Conservation (phyloP, 2,797 vertebrate species). For the Mus caroli region DNA sequence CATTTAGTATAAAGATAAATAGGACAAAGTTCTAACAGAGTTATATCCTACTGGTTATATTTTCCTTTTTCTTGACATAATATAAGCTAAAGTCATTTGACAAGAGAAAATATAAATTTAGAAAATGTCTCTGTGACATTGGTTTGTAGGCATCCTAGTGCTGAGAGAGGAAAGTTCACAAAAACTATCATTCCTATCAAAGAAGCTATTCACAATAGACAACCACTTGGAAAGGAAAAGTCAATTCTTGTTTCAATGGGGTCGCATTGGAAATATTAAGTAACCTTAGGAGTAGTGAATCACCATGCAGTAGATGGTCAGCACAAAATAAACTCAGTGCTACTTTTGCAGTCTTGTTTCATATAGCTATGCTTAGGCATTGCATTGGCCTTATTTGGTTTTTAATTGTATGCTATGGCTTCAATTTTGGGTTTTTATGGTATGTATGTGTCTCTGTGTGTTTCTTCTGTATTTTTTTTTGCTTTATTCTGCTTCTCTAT, state of each 20-base stretch:
- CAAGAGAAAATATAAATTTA: not conserved
- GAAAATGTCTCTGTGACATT: not conserved
- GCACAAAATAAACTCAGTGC: too few species aligned
- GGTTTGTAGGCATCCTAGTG: not conserved
- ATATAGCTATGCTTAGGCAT: not conserved
- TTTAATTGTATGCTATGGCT: not conserved
- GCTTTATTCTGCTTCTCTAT: not conserved
- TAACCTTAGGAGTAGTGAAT: not conserved
- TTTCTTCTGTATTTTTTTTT: not conserved
- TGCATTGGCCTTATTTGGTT: not conserved
- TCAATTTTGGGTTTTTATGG: not conserved
- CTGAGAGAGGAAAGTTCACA: not conserved
- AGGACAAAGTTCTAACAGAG: not conserved
- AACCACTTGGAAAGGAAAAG: not conserved
- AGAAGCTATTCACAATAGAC: not conserved
- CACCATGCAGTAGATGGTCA: not conserved
- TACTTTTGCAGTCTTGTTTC: not conserved
- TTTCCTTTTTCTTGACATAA: not conserved
- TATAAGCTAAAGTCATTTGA: not conserved
- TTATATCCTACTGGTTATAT: not conserved
- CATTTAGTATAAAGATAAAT: not conserved
- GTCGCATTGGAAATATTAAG: too few species aligned
- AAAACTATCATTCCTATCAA: not conserved
- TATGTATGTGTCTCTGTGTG: not conserved
- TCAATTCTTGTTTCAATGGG: not conserved